Percentiles rank a stretch among this genome's conserved stretches.
Conservation (phyloP, 2,113 vertebrate genomes). For the Arvicanthis niloticus region DNA sequence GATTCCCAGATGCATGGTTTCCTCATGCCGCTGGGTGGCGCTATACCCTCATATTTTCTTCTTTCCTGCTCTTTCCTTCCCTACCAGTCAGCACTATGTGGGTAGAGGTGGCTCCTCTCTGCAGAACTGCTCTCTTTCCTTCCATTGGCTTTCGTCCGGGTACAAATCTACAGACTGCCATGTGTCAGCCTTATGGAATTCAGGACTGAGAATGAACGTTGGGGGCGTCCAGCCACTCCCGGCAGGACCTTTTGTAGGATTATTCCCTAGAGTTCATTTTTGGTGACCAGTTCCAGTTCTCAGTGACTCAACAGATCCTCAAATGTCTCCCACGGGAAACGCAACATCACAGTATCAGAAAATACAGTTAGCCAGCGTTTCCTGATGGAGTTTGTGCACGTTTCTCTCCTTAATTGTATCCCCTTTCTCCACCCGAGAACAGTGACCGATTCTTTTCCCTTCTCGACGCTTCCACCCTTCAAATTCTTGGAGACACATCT, state of each 20-base stretch:
- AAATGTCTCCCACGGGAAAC: slow-evolving; percentile 70
- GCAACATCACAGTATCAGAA: slow-evolving; percentile 44
- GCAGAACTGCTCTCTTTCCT: not conserved
- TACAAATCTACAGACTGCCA: slow-evolving; percentile 19
- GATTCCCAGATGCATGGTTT: not conserved
- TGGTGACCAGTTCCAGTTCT: slow-evolving; percentile 45
- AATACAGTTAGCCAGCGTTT: slow-evolving; percentile 36
- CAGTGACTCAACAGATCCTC: slow-evolving; percentile 69
- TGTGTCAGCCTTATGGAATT: slow-evolving; percentile 70
- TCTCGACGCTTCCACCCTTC: slow-evolving; percentile 64
- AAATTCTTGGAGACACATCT: slow-evolving; percentile 73
- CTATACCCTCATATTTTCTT: not conserved
- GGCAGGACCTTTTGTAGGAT: not conserved
- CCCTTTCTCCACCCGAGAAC: slow-evolving; percentile 56
- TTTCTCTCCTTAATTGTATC: slow-evolving; percentile 67
- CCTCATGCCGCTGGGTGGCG: slow-evolving; percentile 63
- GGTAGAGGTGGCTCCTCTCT: not conserved
- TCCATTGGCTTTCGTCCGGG: not conserved
- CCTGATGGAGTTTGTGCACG: slow-evolving; percentile 57
- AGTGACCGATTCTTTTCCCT: slow-evolving; percentile 70
- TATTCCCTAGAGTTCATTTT: slow-evolving; percentile 62
- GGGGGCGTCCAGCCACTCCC: slow-evolving; percentile 26
- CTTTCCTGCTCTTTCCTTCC: not conserved
- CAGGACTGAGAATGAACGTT: not conserved
- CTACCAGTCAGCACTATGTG: not conserved